A percentile compares a stretch with the other conserved stretches of the same genome.
Conservation (phyloP, 2,113 vertebrate species). For the Trematocara nigrifrons region DNA sequence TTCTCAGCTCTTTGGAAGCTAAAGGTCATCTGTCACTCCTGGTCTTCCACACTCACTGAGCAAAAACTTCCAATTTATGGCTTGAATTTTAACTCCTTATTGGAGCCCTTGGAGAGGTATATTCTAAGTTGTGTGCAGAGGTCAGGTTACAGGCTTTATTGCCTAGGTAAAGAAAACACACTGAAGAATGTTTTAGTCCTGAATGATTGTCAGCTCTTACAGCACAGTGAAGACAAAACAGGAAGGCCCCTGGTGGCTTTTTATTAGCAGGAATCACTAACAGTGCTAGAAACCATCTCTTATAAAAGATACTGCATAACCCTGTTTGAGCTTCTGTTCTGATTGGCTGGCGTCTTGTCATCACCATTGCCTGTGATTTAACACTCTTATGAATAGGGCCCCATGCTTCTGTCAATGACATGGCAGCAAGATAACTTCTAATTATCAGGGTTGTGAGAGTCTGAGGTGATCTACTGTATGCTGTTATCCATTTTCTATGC, state of each 20-base stretch:
- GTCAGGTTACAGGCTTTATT: conserved; percentile 51
- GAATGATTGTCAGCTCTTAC: conserved; percentile 35
- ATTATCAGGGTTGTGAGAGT: not conserved
- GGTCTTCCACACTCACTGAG: not conserved
- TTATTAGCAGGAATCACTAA: conserved; percentile 63
- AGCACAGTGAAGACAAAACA: conserved; percentile 59
- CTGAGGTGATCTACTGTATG: not conserved
- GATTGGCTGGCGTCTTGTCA: conserved; percentile 20
- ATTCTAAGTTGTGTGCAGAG: conserved; percentile 22
- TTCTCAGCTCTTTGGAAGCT: not conserved
- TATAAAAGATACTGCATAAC: conserved; percentile 38
- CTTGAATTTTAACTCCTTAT: conserved; percentile 37
- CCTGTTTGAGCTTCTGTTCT: not conserved
- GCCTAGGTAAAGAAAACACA: conserved; percentile 53
- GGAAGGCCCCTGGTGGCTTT: conserved; percentile 54
- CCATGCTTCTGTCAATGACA: conserved; percentile 9
- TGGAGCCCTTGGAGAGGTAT: conserved; percentile 14
- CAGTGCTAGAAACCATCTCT: conserved; percentile 27
- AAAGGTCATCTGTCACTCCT: not conserved
- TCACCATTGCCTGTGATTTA: conserved; percentile 2
- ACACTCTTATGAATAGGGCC: not conserved
- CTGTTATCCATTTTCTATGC: not conserved
- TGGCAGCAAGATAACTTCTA: not conserved
- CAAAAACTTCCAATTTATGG: conserved; percentile 2
- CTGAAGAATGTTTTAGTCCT: conserved; percentile 49